Conservation (phyloP, 2,797 vertebrate genomes). For the Hephaestus fuliginosus region DNA sequence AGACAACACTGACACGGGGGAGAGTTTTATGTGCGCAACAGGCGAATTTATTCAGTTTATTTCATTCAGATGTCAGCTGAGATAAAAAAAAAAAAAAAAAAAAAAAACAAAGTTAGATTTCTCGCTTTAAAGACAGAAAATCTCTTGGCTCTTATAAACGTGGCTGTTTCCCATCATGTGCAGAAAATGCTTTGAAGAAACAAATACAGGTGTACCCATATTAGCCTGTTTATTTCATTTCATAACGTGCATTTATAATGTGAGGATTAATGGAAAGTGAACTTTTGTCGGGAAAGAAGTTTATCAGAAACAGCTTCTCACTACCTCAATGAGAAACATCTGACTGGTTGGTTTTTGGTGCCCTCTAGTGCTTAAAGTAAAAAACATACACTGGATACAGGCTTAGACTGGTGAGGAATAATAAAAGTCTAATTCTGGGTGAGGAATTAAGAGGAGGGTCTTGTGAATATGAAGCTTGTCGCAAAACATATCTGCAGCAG, state of each 20-base stretch:
- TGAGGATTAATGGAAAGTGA: not conserved
- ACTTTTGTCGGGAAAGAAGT: not conserved
- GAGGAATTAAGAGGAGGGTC: not conserved
- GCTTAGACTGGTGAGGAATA: not conserved
- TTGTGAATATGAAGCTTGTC: not conserved
- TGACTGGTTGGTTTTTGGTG: slow-evolving; percentile 18
- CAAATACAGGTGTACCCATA: not conserved
- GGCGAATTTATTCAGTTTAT: slow-evolving; percentile 2
- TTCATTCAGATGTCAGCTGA: slow-evolving; percentile 9
- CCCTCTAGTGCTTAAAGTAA: slow-evolving; percentile 52
- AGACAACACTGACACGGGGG: slow-evolving; percentile 16
- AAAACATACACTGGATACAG: not conserved
- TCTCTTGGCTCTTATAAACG: not conserved
- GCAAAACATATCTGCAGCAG: not conserved
- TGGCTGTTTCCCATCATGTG: not conserved
- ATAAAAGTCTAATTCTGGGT: not conserved
- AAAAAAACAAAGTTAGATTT: not conserved
- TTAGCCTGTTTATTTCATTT: not conserved
- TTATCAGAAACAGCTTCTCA: not conserved
- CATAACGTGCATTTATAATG: not conserved
- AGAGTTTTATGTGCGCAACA: slow-evolving; percentile 32
- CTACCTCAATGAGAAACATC: not conserved
- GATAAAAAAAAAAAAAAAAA: not conserved
- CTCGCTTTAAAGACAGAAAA: not conserved
- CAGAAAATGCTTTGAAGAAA: not conserved